These are phyloP conservation scores for Pseudorasbora parva DNA, from an alignment of 2,113 vertebrate genomes.

Conservation along the genomic window DNA sequence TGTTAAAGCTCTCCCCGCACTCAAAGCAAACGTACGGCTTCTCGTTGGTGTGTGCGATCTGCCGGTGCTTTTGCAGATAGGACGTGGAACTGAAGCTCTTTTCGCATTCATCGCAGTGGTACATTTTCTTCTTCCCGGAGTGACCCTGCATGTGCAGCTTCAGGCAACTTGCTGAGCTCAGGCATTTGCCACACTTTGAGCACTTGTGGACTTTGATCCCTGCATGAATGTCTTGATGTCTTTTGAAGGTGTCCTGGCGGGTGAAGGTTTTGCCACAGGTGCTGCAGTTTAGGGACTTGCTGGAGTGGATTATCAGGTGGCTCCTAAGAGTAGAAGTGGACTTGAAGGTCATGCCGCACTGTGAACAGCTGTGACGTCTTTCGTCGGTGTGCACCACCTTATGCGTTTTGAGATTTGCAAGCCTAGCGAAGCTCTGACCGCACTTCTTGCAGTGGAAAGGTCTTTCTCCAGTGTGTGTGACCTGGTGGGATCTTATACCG, in stretches of 20 bases:
- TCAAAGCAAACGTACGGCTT: constrained; percentile 31
- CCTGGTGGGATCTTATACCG: background rate
- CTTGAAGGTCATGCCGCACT: constrained; percentile 45
- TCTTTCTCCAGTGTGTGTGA: constrained; percentile 16
- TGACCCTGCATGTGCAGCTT: constrained; percentile 43
- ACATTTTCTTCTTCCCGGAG: constrained; percentile 2
- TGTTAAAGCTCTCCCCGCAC: constrained; percentile 41
- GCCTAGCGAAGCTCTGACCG: background rate
- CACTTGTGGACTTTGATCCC: constrained; percentile 43
- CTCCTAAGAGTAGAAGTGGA: constrained; percentile 30
- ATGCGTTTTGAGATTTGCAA: background rate
- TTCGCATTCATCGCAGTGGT: constrained; percentile 28
- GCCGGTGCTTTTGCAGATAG: constrained; percentile 37
- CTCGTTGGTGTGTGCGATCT: constrained; percentile 28
- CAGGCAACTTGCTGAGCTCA: constrained; percentile 45
- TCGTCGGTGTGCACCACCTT: constrained; percentile 31
- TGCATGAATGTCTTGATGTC: constrained; percentile 49
- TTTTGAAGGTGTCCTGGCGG: constrained; percentile 53
- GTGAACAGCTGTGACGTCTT: background rate
- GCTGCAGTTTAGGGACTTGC: constrained; percentile 18
- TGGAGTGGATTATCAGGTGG: constrained; percentile 39
- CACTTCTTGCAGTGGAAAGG: constrained; percentile 19
- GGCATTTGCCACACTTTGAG: constrained; percentile 50
- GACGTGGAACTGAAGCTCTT: constrained; percentile 34
- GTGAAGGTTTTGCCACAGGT: constrained; percentile 56